Conservation (phyloP, 2,888 invertebrate genomes). For the Eudemis profundana region DNA sequence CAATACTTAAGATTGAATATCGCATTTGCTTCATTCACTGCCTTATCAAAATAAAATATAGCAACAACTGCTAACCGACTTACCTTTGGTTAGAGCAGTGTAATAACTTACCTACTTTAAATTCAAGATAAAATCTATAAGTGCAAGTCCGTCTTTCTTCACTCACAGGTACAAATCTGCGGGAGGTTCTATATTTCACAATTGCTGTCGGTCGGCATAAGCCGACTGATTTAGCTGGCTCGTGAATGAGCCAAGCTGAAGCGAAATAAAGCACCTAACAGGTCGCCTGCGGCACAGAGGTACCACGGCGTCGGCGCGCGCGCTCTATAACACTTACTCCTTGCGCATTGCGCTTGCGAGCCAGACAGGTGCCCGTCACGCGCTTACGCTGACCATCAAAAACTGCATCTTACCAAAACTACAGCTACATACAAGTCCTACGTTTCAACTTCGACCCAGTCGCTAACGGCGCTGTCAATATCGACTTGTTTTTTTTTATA, state of each 20-base stretch:
- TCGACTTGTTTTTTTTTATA: neutral
- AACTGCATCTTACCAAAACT: neutral
- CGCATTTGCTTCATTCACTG: conserved; percentile 57
- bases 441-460: neutral
- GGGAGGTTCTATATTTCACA: conserved; percentile 63
- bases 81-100: conserved; percentile 31
- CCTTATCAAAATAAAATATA: conserved; percentile 58
- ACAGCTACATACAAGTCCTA: neutral
- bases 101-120: conserved; percentile 52
- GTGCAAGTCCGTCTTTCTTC: conserved; percentile 68
- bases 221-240: conserved; percentile 66
- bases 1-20: conserved; percentile 31
- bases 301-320: conserved; percentile 47
- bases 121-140: conserved; percentile 64
- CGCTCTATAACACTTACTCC: neutral
- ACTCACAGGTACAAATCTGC: conserved; percentile 63
- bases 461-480: neutral
- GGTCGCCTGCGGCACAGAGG: conserved; percentile 63
- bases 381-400: neutral
- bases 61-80: conserved; percentile 56
- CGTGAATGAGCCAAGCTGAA: conserved; percentile 70
- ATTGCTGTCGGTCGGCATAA: conserved; percentile 60
- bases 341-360: neutral
- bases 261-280: conserved; percentile 63
- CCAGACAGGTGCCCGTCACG: conserved; percentile 8